A percentile compares a stretch with the other conserved stretches of the same genome.
Evolutionary conservation across 1,140 invertebrate species (phyloP).

Genomic region (Saccostrea glomerata): DNA sequence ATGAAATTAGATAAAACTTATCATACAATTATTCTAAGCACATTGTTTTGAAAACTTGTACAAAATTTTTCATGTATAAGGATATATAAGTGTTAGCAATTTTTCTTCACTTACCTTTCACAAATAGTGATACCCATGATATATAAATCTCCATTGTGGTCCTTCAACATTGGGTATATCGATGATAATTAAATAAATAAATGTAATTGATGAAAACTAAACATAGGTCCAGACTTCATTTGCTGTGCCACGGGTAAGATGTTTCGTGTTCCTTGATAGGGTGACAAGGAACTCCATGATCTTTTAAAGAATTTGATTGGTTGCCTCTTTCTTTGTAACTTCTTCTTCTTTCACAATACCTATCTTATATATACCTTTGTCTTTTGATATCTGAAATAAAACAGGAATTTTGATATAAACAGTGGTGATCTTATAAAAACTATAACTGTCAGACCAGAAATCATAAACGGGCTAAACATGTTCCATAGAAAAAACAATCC

Average conservation of each 20-base stretch:
- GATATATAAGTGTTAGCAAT: too few relatives aligned
- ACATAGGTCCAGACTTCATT: slow-evolving; percentile 11
- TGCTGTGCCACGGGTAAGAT: not conserved
- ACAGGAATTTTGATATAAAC: slow-evolving; percentile 32
- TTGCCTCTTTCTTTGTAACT: not conserved
- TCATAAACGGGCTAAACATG: slow-evolving; percentile 13
- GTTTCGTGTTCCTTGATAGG: slow-evolving; percentile 35
- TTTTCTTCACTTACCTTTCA: not conserved
- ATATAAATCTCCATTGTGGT: slow-evolving; percentile 8
- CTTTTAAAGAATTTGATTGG: not conserved
- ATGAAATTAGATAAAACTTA: too few relatives aligned
- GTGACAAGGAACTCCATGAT: slow-evolving; percentile 29
- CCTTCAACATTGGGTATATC: slow-evolving; percentile 30
- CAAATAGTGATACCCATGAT: not conserved
- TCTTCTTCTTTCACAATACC: not conserved
- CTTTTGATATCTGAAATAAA: slow-evolving; percentile 25
- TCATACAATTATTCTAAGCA: too few relatives aligned
- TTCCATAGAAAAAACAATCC: slow-evolving; percentile 25
- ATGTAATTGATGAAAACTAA: slow-evolving; percentile 11
- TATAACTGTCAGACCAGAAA: not conserved
- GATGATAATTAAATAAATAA: slow-evolving; percentile 17
- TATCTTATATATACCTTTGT: slow-evolving; percentile 20
- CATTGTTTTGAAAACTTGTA: too few relatives aligned
- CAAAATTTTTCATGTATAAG: too few relatives aligned
- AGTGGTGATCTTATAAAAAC: slow-evolving; percentile 9